Evolutionary conservation across 1,140 invertebrate genomes (phyloP), one percentile per base, ranked within the genome.

Genomic region (Solenopsis fugax): DNA sequence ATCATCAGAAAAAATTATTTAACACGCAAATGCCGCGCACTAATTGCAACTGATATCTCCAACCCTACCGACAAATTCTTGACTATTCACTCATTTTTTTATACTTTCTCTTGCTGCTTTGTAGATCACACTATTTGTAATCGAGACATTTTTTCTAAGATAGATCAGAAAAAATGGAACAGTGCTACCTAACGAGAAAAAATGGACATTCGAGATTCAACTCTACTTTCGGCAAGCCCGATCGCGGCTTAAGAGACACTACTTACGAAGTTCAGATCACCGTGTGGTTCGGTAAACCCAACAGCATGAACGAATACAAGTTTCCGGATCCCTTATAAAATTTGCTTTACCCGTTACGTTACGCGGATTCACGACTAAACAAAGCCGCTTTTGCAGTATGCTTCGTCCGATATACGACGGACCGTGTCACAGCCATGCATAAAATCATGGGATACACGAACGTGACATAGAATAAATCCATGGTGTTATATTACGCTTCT

Each of bases 401-500:
- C 64, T 21, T 78, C 76, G 34, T 81, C n/a, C 76, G 21, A 67
- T 69, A 56, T 34, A 81, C 21, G 48, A 41, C 62, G 37, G 50
- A 72, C 64, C 65, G 50, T 75, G 52, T 81, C 77, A 54, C 50
- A 54, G 64, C 64, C 48, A 81, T 71, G 78, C 78, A 81, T 81
- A 81, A 81, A 81, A 81, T 81, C 65, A 81, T 45, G 78, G 65
- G 78, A 81, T 81, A 81, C 65, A 34, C 65, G 78, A 81, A 81
- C 78, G 78, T 81, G 78, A 81, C 78, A 21, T 24, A 45, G 78
- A 81, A 81, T 81, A 71, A 81, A 81, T 81, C 78, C 78, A 72
- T 56, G 65, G 65, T 56, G 67, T 81, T 81, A 81, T 81, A 72
- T 81, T 58, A 45, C 64, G 78, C 78, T 71, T 71, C 37, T 45